phyloP scores from a whole-genome alignment of 2,888 invertebrate species.

The Malthinus seriepunctatus region DNA sequence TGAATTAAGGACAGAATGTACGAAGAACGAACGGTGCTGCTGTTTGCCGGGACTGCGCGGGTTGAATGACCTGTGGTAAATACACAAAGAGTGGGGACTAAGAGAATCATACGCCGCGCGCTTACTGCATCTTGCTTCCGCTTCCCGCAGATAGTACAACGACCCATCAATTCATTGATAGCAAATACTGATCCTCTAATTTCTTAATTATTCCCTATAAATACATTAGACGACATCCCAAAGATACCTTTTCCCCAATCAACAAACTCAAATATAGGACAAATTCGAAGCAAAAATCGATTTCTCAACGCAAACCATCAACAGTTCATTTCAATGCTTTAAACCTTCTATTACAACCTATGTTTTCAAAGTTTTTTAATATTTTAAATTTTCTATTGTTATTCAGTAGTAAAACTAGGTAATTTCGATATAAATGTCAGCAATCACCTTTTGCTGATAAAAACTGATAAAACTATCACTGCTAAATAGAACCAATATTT shows the following conservation, averaged over 20 bases:
- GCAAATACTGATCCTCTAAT: constrained; percentile 13
- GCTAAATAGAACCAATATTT: constrained; percentile 34
- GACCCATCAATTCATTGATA: constrained; percentile 42
- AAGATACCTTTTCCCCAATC: no score
- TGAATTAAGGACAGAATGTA: constrained; percentile 49
- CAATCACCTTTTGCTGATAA: neutral
- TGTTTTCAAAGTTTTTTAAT: no score
- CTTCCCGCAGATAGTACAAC: constrained; percentile 43
- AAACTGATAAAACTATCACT: constrained; percentile 8
- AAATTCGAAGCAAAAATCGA: neutral
- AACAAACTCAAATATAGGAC: neutral
- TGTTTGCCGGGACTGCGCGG: constrained; percentile 53
- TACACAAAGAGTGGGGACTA: constrained; percentile 39
- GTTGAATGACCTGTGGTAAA: constrained; percentile 54
- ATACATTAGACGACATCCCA: no score
- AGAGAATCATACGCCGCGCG: constrained; percentile 51
- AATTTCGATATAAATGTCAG: neutral
- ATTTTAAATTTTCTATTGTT: no score
- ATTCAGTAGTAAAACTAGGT: no score
- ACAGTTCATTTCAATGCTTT: no score
- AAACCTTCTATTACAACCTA: no score
- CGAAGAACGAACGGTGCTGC: constrained; percentile 48
- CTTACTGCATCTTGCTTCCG: constrained; percentile 54
- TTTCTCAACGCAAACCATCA: neutral
- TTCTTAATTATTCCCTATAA: neutral